These are phyloP conservation scores for Pangasius krempfi DNA, from an alignment of 2,797 vertebrate species.

Conservation along the genomic window DNA sequence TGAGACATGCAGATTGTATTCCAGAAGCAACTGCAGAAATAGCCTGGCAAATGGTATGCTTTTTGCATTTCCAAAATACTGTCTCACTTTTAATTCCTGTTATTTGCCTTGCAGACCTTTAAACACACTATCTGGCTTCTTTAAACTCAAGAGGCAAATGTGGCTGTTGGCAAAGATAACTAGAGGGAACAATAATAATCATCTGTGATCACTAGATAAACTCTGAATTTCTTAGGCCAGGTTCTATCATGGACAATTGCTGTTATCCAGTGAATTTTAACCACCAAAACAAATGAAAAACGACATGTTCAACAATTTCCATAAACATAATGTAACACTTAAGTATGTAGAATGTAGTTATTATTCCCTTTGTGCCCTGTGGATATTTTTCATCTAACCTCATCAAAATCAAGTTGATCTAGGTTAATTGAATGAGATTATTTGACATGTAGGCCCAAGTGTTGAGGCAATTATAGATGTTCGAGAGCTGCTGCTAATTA, in stretches of 20 bases:
- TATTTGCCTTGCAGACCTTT: not conserved
- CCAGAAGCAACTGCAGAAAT: not conserved
- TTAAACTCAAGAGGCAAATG: not conserved
- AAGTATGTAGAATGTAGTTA: not conserved
- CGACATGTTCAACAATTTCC: not conserved
- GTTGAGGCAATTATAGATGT: not conserved
- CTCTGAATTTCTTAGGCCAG: not conserved
- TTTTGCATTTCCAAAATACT: not conserved
- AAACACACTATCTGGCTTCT: not conserved
- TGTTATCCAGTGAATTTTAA: not conserved
- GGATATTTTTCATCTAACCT: not conserved
- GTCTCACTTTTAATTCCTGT: not conserved
- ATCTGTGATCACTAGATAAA: conserved; percentile 14
- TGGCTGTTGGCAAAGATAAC: conserved; percentile 23
- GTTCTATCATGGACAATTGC: conserved; percentile 56
- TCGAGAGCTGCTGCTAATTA: conserved; percentile 6
- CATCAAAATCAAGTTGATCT: not conserved
- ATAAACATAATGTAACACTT: not conserved
- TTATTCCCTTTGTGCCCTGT: conserved; percentile 1
- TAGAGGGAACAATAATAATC: not conserved
- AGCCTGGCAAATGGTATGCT: not conserved
- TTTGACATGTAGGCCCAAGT: conserved; percentile 8
- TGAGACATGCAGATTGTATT: not conserved
- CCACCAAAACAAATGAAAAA: not conserved
- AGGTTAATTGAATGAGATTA: conserved; percentile 19